These are phyloP conservation scores for Rhinella marina DNA, from an alignment of 2,797 vertebrate species.

Conservation along the genomic window DNA sequence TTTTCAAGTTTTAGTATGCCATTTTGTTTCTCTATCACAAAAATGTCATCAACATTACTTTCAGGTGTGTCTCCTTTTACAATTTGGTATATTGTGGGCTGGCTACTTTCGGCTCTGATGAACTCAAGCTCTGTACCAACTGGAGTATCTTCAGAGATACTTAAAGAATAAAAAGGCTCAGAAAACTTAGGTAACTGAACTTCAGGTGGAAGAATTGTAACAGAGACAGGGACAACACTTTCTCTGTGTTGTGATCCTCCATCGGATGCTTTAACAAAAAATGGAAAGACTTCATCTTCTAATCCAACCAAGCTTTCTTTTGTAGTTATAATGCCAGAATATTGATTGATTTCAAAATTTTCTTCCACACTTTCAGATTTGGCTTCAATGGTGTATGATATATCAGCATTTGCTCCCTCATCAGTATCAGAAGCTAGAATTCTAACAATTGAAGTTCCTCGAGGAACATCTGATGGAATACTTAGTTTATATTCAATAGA, in stretches of 20 bases:
- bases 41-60: conserved; percentile 90
- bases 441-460: conserved; percentile 86
- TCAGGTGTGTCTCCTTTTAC: conserved; percentile 90
- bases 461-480: conserved; percentile 83
- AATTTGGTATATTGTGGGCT: conserved; percentile 82
- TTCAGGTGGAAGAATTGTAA: conserved; percentile 88
- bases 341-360: conserved; percentile 91
- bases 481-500: conserved; percentile 89
- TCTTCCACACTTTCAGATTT: conserved; percentile 90
- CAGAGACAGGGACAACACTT: conserved; percentile 87
- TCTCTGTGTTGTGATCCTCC: conserved; percentile 85
- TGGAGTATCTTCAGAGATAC: conserved; percentile 86
- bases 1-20: conserved; percentile 93
- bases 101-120: conserved; percentile 83
- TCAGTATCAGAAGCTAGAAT: conserved; percentile 92
- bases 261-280: conserved; percentile 90
- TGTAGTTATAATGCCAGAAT: conserved; percentile 87
- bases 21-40: conserved; percentile 87
- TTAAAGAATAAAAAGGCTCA: conserved; percentile 90
- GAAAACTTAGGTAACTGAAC: conserved; percentile 85
- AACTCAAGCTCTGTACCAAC: conserved; percentile 91
- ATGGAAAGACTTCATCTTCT: conserved; percentile 90
- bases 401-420: conserved; percentile 95
- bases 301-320: conserved; percentile 97
- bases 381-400: conserved; percentile 87